These are phyloP conservation scores for Leucopsar rothschildi DNA, from an alignment of 2,113 vertebrate genomes.

Conservation along the genomic window DNA sequence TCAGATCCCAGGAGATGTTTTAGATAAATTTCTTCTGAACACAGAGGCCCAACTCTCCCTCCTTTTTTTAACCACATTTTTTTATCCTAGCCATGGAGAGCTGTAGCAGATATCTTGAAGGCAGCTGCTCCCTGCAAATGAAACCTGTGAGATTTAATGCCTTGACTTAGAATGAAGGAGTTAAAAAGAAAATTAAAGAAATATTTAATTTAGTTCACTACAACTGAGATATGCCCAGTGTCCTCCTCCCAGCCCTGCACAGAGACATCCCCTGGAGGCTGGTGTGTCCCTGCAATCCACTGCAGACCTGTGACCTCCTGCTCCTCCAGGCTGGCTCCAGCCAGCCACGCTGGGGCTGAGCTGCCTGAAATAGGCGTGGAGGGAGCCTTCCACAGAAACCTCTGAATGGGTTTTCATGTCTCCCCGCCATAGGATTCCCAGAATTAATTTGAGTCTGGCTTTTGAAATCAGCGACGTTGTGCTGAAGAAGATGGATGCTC, in stretches of 20 bases:
- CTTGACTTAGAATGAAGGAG: not conserved
- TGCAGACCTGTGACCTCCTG: slow-evolving; percentile 3
- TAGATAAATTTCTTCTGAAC: not conserved
- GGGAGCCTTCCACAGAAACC: slow-evolving; percentile 60
- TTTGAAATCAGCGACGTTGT: slow-evolving; percentile 28
- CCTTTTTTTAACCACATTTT: not conserved
- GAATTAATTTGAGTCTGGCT: slow-evolving; percentile 64
- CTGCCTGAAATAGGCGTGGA: not conserved
- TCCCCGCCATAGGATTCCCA: slow-evolving; percentile 38
- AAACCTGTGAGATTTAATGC: not conserved
- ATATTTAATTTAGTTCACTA: not conserved
- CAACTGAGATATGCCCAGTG: not conserved
- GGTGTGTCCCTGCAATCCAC: not conserved
- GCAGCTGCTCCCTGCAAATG: not conserved
- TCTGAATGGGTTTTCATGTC: slow-evolving; percentile 59
- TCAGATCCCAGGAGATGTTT: not conserved
- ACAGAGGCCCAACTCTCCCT: not conserved
- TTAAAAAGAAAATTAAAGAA: not conserved
- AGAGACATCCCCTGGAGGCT: not conserved
- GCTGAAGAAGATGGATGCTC: slow-evolving; percentile 60
- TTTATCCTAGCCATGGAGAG: not conserved
- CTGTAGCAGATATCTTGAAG: not conserved
- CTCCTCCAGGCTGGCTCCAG: slow-evolving; percentile 47
- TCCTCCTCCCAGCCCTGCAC: not conserved
- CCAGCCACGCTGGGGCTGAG: not conserved